phyloP scores from a whole-genome alignment of 2,888 invertebrate species.

The Cataglyphis albicans region DNA sequence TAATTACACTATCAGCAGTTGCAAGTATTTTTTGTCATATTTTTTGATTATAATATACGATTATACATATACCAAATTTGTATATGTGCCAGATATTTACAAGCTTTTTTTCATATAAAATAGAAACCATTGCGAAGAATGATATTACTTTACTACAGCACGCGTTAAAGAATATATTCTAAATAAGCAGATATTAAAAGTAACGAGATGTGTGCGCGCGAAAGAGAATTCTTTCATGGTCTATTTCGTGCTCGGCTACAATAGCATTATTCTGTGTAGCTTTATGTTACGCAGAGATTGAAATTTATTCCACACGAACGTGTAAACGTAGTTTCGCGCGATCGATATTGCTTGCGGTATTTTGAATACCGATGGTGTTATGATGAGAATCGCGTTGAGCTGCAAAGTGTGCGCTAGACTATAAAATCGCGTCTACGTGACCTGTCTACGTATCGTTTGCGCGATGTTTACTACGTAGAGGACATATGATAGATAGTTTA shows the following conservation, averaged over 20 bases:
- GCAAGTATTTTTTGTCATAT: background rate
- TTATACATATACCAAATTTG: background rate
- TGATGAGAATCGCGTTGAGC: constrained; percentile 37
- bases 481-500: constrained; percentile 40
- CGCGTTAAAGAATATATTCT: constrained; percentile 2
- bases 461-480: constrained; percentile 33
- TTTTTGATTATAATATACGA: too few species aligned
- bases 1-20: background rate
- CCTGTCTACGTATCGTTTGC: constrained; percentile 20
- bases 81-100: background rate
- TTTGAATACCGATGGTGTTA: constrained; percentile 46
- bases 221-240: constrained; percentile 32
- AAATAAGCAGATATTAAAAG: constrained; percentile 39
- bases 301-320: constrained; percentile 44
- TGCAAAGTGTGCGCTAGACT: constrained; percentile 33
- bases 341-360: constrained; percentile 47
- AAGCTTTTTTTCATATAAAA: background rate
- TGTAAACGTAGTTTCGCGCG: constrained; percentile 28
- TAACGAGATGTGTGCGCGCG: constrained; percentile 6
- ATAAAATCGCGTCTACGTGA: constrained; percentile 43
- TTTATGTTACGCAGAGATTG: constrained; percentile 41
- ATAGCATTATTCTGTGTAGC: constrained; percentile 11
- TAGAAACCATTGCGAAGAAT: constrained; percentile 2
- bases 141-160: background rate
- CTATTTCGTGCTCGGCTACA: constrained; percentile 38